Conservation (phyloP, 2,797 vertebrate genomes). For the Falco peregrinus region DNA sequence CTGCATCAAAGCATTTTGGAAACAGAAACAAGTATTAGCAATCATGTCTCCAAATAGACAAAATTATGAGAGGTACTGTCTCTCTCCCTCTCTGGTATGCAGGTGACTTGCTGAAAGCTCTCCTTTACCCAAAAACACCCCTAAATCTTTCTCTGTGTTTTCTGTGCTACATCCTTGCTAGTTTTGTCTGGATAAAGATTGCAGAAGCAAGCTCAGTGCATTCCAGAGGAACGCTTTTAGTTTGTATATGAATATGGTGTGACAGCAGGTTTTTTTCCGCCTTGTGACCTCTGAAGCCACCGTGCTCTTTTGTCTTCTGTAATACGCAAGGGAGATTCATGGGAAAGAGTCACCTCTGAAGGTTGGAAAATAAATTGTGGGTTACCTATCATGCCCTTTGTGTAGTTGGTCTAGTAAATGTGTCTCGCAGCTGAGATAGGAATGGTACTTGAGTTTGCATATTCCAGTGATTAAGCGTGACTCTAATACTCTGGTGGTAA, state of each 20-base stretch:
- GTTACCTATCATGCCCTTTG: background rate
- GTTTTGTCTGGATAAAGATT: slow-evolving; percentile 32
- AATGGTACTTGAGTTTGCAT: background rate
- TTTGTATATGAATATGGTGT: background rate
- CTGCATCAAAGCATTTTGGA: background rate
- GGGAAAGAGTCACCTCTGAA: background rate
- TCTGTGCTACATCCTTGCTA: slow-evolving; percentile 1
- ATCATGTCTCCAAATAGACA: background rate
- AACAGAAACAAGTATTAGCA: background rate
- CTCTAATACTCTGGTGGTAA: background rate
- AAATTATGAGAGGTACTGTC: background rate
- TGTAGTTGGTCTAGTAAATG: background rate
- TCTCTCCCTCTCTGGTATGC: background rate
- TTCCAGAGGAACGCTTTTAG: slow-evolving; percentile 16
- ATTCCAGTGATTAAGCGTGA: slow-evolving; percentile 17
- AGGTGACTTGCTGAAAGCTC: background rate
- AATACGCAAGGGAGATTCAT: background rate
- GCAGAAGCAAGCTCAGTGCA: background rate
- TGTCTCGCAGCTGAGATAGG: slow-evolving; percentile 14
- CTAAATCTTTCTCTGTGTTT: background rate
- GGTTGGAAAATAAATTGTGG: background rate
- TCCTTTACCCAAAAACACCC: background rate
- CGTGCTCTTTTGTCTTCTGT: background rate
- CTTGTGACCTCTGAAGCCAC: background rate
- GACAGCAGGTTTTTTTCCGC: background rate